A percentile compares a stretch with the other conserved stretches of the same genome.
phyloP scores from a whole-genome alignment of 2,113 vertebrate species.

The Oxyruncus cristatus region DNA sequence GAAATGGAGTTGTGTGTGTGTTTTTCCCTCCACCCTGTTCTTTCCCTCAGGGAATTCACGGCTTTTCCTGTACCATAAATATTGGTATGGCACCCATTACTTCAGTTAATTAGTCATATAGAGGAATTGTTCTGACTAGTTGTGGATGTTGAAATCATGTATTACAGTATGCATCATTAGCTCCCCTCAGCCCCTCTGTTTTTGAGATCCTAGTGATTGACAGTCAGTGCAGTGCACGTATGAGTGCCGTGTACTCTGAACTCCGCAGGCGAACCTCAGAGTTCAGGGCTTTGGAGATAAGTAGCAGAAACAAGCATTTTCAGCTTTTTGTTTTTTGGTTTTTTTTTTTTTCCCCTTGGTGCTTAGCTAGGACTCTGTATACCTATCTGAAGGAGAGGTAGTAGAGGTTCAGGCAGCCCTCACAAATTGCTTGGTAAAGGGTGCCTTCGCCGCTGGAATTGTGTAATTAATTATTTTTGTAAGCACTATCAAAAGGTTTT shows the following conservation, averaged over 20 bases:
- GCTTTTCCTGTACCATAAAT: conserved; percentile 40
- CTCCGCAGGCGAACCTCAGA: background rate
- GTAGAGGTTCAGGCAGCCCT: background rate
- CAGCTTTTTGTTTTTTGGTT: background rate
- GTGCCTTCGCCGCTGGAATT: background rate
- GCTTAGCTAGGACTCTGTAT: background rate
- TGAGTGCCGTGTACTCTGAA: background rate
- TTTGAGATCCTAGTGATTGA: background rate
- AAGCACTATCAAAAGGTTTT: background rate
- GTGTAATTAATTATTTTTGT: background rate
- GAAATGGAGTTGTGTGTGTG: conserved; percentile 29
- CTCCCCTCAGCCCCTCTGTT: background rate
- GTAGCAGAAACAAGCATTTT: background rate
- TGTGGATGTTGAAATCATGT: conserved; percentile 26
- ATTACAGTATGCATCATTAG: background rate
- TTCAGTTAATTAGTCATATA: conserved; percentile 64
- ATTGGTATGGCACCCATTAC: conserved; percentile 33
- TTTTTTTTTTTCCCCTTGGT: background rate
- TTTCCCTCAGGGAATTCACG: conserved; percentile 45
- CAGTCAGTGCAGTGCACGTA: background rate
- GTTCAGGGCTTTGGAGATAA: background rate
- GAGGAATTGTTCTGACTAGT: conserved; percentile 64
- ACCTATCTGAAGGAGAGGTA: background rate
- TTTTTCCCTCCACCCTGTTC: conserved; percentile 41
- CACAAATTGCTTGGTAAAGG: background rate